phyloP scores from a whole-genome alignment of 2,797 vertebrate genomes.

The Australoheros facetus region DNA sequence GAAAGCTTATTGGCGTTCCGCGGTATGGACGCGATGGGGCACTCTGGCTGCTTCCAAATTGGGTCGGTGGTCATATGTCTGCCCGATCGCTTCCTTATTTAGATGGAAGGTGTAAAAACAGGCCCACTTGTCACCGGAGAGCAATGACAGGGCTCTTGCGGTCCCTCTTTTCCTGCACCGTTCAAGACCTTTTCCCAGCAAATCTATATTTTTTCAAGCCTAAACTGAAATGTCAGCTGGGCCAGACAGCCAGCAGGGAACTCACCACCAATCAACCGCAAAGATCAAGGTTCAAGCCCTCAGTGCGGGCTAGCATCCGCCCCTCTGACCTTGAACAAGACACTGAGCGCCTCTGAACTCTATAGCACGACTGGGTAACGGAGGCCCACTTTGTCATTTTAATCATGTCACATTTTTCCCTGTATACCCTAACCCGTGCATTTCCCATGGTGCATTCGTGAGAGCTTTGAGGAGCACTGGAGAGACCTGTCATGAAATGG shows the following conservation, averaged over 20 bases:
- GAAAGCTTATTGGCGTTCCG: constrained; percentile 75
- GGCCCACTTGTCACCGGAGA: constrained; percentile 83
- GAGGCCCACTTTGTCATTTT: constrained; percentile 24
- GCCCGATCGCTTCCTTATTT: constrained; percentile 88
- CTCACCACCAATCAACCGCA: neutral
- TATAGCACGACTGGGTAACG: neutral
- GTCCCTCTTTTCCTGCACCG: constrained; percentile 60
- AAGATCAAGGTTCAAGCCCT: constrained; percentile 40
- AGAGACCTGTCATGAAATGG: constrained; percentile 48
- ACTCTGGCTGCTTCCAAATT: constrained; percentile 81
- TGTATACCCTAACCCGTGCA: neutral
- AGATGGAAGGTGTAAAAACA: constrained; percentile 89
- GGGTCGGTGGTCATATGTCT: constrained; percentile 82
- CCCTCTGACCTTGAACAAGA: constrained; percentile 54
- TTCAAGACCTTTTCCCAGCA: constrained; percentile 52
- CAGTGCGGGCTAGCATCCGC: constrained; percentile 6
- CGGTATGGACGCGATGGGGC: constrained; percentile 68
- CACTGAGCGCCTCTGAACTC: neutral
- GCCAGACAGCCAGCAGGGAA: neutral
- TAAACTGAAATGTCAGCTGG: constrained; percentile 3
- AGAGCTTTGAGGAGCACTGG: constrained; percentile 29
- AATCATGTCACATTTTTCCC: constrained; percentile 26
- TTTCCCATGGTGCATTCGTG: constrained; percentile 34
- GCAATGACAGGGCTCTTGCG: constrained; percentile 78
- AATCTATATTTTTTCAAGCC: neutral